phyloP scores from a whole-genome alignment of 2,797 vertebrate species.

The Rhabdomys pumilio region DNA sequence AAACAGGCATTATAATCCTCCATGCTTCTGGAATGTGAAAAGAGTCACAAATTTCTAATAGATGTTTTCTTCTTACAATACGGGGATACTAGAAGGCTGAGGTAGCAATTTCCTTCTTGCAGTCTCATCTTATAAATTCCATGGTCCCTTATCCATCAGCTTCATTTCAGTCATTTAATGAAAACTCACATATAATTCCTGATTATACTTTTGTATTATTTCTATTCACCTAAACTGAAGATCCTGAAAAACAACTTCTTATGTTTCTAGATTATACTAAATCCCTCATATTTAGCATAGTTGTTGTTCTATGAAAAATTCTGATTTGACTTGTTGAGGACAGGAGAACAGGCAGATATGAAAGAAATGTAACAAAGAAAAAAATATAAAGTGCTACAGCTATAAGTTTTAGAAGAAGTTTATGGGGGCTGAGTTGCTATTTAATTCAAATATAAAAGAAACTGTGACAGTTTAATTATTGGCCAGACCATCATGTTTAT shows the following conservation, averaged over 20 bases:
- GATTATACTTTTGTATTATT: not conserved
- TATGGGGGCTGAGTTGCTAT: not conserved
- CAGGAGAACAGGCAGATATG: not conserved
- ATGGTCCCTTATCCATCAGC: not conserved
- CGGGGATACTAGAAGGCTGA: not conserved
- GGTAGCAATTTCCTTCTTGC: not conserved
- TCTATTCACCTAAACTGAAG: not conserved
- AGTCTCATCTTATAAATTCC: not conserved
- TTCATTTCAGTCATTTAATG: not conserved
- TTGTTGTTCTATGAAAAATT: not conserved
- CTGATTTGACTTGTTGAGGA: not conserved
- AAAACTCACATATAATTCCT: not conserved
- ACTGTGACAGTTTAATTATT: not conserved
- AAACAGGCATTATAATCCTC: not conserved
- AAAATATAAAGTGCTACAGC: not conserved
- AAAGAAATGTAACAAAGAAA: not conserved
- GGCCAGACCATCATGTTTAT: not conserved
- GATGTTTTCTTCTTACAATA: not conserved
- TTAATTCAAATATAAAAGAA: not conserved
- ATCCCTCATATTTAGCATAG: not conserved
- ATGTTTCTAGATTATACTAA: not conserved
- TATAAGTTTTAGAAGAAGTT: not conserved
- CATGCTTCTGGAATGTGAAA: not conserved
- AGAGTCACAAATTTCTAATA: not conserved
- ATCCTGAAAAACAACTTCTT: not conserved